These are phyloP conservation scores for Phengaris alcon DNA, from an alignment of 2,888 invertebrate species.

Conservation along the genomic window DNA sequence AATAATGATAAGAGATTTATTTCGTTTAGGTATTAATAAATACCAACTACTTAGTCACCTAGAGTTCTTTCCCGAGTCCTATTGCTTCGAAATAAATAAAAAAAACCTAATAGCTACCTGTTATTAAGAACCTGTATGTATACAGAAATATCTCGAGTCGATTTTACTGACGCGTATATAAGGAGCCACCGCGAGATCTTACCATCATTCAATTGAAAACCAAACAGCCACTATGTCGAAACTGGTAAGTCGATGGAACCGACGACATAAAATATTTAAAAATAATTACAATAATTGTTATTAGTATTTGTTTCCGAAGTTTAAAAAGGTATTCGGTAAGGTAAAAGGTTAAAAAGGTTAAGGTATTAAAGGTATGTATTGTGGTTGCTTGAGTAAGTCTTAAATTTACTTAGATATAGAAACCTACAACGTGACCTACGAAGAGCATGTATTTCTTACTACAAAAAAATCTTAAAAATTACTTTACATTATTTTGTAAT, in stretches of 20 bases:
- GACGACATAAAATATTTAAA: neutral
- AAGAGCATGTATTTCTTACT: too few relatives aligned
- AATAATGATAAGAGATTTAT: neutral
- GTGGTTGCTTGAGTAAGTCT: too few relatives aligned
- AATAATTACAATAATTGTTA: neutral
- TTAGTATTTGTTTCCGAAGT: too few relatives aligned
- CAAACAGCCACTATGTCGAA: neutral
- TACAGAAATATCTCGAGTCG: neutral
- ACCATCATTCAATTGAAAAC: neutral
- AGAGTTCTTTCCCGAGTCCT: neutral
- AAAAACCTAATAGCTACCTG: neutral
- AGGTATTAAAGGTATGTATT: too few relatives aligned
- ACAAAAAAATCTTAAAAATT: too few relatives aligned
- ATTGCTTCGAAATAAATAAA: neutral
- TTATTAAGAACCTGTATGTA: neutral
- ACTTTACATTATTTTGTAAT: too few relatives aligned
- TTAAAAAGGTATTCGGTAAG: too few relatives aligned
- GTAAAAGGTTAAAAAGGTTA: too few relatives aligned
- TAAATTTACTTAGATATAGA: too few relatives aligned
- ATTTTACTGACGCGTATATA: constrained; percentile 1
- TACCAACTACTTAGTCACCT: neutral
- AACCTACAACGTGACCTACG: too few relatives aligned
- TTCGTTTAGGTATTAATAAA: neutral
- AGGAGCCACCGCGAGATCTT: neutral
- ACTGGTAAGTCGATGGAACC: neutral